A percentile compares a stretch with the other conserved stretches of the same genome.
These are phyloP conservation scores for Erebia aethiops DNA, from an alignment of 2,888 invertebrate genomes.

Conservation along the genomic window DNA sequence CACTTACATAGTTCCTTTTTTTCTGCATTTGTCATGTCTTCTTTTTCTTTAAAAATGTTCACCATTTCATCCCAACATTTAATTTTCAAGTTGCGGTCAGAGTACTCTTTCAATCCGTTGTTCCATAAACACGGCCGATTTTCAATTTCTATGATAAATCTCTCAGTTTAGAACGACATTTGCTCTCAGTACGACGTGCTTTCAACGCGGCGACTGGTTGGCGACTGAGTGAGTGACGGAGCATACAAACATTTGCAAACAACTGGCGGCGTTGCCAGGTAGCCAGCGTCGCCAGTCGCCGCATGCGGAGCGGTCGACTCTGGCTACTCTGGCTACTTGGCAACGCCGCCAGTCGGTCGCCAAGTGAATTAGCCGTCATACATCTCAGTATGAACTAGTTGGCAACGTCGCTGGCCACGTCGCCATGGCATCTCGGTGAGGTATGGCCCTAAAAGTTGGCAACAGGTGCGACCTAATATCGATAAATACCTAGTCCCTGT, in stretches of 20 bases:
- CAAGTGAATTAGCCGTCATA: constrained; percentile 18
- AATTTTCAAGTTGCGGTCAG: constrained; percentile 1
- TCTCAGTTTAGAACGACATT: not conserved
- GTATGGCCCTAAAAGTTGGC: not conserved
- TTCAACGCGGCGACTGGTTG: constrained; percentile 1
- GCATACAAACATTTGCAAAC: not conserved
- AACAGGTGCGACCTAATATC: no score
- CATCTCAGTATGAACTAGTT: constrained; percentile 18
- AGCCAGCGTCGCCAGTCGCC: constrained; percentile 1
- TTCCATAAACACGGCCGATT: constrained; percentile 1
- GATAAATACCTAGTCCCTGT: no score
- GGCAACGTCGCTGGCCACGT: constrained; percentile 18
- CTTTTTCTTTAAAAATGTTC: constrained; percentile 1
- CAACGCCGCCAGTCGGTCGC: constrained; percentile 17
- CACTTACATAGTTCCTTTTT: constrained; percentile 1
- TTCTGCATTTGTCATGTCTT: constrained; percentile 1
- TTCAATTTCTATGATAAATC: constrained; percentile 1
- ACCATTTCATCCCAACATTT: constrained; percentile 1
- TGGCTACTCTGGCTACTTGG: constrained; percentile 19
- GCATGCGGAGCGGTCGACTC: constrained; percentile 1
- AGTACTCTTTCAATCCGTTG: constrained; percentile 1
- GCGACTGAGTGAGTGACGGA: constrained; percentile 1
- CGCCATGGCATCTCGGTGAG: constrained; percentile 1
- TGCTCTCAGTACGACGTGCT: not conserved
- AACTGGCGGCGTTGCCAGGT: constrained; percentile 1